Percentiles rank a stretch among this genome's conserved stretches.
phyloP scores from a whole-genome alignment of 2,113 vertebrate genomes.

The Panthera tigris region DNA sequence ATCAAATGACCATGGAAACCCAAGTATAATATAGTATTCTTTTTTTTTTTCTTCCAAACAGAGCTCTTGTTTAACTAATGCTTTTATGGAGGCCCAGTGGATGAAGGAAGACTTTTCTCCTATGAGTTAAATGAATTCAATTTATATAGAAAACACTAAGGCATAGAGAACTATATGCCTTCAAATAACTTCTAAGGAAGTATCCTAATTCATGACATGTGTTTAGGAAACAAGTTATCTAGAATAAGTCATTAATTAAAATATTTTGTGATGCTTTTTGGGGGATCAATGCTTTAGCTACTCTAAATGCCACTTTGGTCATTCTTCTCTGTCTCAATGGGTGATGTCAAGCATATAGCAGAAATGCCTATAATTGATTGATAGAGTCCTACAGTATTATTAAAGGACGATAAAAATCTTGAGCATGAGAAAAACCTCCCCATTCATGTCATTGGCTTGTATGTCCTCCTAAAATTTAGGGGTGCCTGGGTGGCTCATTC shows the following conservation, averaged over 20 bases:
- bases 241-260: slow-evolving; percentile 36
- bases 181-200: background rate
- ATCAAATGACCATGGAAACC: background rate
- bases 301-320: background rate
- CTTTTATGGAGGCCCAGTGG: background rate
- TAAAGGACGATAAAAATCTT: background rate
- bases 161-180: background rate
- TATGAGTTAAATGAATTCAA: background rate
- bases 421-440: background rate
- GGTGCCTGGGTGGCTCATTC: no score
- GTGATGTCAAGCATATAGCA: background rate
- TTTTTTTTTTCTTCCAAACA: background rate
- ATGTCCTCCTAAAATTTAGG: background rate
- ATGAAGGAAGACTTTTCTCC: slow-evolving; percentile 26
- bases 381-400: background rate
- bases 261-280: background rate
- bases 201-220: background rate
- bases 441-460: background rate
- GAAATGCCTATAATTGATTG: background rate
- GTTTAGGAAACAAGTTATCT: background rate
- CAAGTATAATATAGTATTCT: background rate
- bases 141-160: background rate
- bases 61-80: background rate
- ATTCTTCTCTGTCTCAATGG: background rate
- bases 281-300: background rate